Conservation (phyloP, 2,113 vertebrate species). For the Perca flavescens region DNA sequence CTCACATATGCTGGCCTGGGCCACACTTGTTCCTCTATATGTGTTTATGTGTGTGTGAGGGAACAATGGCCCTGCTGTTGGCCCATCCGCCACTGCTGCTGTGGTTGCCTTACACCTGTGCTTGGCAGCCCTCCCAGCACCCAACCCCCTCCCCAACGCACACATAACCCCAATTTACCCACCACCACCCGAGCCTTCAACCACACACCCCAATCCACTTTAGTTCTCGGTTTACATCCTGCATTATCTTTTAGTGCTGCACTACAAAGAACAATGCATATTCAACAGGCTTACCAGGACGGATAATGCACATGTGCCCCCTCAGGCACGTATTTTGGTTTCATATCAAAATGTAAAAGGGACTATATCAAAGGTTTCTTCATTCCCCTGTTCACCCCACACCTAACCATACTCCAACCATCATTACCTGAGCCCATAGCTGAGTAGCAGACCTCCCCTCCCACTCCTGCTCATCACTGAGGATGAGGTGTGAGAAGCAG, state of each 20-base stretch:
- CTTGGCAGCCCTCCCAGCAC: slow-evolving; percentile 66
- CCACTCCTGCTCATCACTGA: slow-evolving; percentile 17
- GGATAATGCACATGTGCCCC: slow-evolving; percentile 46
- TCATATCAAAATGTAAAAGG: slow-evolving; percentile 48
- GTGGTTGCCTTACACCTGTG: slow-evolving; percentile 84
- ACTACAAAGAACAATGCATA: slow-evolving; percentile 75
- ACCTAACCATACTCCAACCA: neutral
- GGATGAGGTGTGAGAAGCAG: slow-evolving; percentile 52
- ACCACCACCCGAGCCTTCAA: neutral
- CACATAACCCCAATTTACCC: slow-evolving; percentile 43
- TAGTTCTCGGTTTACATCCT: slow-evolving; percentile 77
- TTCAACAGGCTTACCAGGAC: slow-evolving; percentile 62
- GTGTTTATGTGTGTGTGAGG: slow-evolving; percentile 18
- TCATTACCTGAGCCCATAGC: slow-evolving; percentile 22
- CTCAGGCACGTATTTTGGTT: slow-evolving; percentile 53
- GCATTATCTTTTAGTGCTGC: slow-evolving; percentile 62
- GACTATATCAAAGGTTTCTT: slow-evolving; percentile 34
- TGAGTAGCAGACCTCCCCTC: neutral
- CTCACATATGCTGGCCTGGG: slow-evolving; percentile 66
- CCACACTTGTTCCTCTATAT: slow-evolving; percentile 65
- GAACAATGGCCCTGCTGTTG: slow-evolving; percentile 84
- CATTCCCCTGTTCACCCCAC: neutral
- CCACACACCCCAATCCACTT: slow-evolving; percentile 62
- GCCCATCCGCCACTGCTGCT: slow-evolving; percentile 54
- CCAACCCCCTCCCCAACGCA: slow-evolving; percentile 9